Conservation (phyloP, 2,888 invertebrate species). For the Zhuqinia jingwanae region DNA sequence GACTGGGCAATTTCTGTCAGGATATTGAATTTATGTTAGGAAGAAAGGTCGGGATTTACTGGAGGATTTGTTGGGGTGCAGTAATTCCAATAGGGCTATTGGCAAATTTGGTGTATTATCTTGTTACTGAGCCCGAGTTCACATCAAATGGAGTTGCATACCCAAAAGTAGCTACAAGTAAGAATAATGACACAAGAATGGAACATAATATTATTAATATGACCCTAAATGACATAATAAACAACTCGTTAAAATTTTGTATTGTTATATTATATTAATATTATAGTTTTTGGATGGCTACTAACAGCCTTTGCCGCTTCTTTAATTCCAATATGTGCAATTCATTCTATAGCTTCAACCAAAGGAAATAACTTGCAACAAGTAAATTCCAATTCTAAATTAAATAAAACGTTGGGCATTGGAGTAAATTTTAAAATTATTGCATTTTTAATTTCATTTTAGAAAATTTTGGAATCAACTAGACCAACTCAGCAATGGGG, state of each 20-base stretch:
- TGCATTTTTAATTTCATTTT: background rate
- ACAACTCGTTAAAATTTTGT: background rate
- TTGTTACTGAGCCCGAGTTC: background rate
- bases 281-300: background rate
- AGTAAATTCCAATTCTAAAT: too few species aligned
- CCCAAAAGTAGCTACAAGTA: conserved; percentile 27
- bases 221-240: background rate
- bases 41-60: conserved; percentile 85
- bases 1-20: conserved; percentile 80
- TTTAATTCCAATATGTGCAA: background rate
- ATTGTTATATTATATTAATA: background rate
- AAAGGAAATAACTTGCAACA: background rate
- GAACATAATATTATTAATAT: background rate
- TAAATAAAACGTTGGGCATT: too few species aligned
- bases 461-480: conserved; percentile 65
- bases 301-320: background rate
- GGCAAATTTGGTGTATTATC: conserved; percentile 84
- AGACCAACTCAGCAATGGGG: conserved; percentile 79
- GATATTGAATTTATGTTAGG: conserved; percentile 80
- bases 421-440: background rate
- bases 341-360: background rate
- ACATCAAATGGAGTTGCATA: background rate
- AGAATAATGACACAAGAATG: background rate
- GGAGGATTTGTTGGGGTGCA: conserved; percentile 90
- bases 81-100: conserved; percentile 87